phyloP scores from a whole-genome alignment of 2,888 invertebrate genomes.

The Synanthedon myopaeformis region DNA sequence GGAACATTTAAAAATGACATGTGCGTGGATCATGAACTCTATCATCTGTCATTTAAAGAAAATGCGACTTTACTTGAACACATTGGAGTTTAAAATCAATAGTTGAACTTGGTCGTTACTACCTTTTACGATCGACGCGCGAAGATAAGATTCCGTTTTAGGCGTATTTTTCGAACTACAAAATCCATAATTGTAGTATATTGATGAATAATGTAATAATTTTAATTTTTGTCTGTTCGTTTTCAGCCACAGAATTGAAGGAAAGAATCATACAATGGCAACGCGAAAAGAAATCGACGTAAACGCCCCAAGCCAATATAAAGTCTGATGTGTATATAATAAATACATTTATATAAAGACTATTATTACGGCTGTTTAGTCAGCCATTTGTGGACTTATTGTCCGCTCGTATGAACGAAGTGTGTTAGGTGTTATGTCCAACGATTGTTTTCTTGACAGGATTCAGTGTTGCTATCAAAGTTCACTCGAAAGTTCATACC shows the following conservation, averaged over 20 bases:
- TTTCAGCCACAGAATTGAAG: conserved; percentile 84
- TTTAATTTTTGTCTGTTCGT: background rate
- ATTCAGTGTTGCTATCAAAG: too few species aligned
- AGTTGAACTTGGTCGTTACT: background rate
- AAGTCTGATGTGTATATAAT: conserved; percentile 67
- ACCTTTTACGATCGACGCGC: background rate
- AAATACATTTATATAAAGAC: conserved; percentile 48
- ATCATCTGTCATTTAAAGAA: too few species aligned
- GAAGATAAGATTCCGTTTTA: too few species aligned
- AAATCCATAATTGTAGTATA: background rate
- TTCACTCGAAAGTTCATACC: too few species aligned
- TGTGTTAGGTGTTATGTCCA: too few species aligned
- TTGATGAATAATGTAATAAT: background rate
- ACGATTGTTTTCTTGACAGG: too few species aligned
- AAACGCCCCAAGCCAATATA: conserved; percentile 40
- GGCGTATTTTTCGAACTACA: too few species aligned
- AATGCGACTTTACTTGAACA: too few species aligned
- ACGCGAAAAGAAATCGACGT: conserved; percentile 75
- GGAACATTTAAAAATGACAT: too few species aligned
- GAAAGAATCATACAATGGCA: conserved; percentile 90
- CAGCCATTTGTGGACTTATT: conserved; percentile 51
- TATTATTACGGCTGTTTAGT: conserved; percentile 33
- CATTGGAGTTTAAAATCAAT: too few species aligned
- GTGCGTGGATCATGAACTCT: too few species aligned
- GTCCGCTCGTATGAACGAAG: conserved; percentile 53